These are phyloP conservation scores for Nymphicus hollandicus DNA, from an alignment of 2,113 vertebrate species.

Conservation along the genomic window DNA sequence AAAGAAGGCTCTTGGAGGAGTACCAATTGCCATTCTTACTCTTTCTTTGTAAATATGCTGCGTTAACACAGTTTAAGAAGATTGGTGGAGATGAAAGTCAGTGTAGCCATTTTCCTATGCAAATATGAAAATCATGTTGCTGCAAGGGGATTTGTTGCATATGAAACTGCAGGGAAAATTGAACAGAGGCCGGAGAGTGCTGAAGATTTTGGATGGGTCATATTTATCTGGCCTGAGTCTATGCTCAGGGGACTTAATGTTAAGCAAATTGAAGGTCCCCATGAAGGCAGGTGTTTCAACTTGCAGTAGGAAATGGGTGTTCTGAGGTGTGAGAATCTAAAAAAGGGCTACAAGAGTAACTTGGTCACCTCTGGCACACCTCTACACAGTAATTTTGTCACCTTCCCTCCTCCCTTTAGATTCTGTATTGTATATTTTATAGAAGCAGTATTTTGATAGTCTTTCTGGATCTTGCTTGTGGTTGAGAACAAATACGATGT, in stretches of 20 bases:
- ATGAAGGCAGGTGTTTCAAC: neutral
- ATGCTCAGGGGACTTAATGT: rapidly evolving
- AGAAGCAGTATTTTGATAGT: neutral
- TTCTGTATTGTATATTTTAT: neutral
- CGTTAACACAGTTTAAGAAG: neutral
- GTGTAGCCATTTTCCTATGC: neutral
- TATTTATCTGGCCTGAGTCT: neutral
- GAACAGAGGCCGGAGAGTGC: neutral
- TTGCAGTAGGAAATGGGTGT: neutral
- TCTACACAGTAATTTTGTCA: neutral
- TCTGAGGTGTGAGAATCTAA: neutral
- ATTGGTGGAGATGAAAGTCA: neutral
- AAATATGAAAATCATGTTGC: neutral
- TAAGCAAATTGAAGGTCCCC: neutral
- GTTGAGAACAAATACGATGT: neutral
- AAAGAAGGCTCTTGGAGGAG: neutral
- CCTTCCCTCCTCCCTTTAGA: neutral
- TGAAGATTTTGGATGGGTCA: neutral
- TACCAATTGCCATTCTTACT: neutral
- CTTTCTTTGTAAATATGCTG: neutral
- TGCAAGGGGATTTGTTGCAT: neutral
- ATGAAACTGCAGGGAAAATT: neutral
- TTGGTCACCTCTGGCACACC: neutral
- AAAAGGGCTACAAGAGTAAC: neutral
- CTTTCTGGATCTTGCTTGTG: neutral